These are phyloP conservation scores for Rhadina sibilatrix DNA, from an alignment of 2,113 vertebrate species.

Conservation along the genomic window DNA sequence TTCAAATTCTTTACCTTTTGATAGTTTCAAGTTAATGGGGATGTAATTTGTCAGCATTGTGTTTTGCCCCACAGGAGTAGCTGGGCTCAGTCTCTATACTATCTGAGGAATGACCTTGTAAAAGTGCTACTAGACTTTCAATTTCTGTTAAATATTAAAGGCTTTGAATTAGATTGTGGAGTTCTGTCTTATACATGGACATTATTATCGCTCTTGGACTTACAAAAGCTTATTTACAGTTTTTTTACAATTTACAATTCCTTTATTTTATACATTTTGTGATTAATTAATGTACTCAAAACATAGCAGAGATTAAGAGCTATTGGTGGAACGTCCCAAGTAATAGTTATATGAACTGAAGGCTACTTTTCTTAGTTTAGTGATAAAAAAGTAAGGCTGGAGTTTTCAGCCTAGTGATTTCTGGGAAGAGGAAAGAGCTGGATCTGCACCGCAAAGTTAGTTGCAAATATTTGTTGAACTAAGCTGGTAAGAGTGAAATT, in stretches of 20 bases:
- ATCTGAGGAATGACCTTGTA: not conserved
- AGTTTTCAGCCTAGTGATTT: not conserved
- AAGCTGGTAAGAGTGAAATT: not conserved
- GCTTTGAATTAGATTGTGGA: not conserved
- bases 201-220: not conserved
- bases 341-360: not conserved
- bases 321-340: not conserved
- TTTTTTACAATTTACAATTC: not conserved
- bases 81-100: not conserved
- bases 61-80: not conserved
- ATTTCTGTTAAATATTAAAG: not conserved
- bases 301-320: not conserved
- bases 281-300: not conserved
- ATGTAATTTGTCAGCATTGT: fast-evolving
- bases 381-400: not conserved
- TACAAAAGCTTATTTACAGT: not conserved
- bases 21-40: not conserved
- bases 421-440: not conserved
- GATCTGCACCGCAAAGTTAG: fast-evolving
- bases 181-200: not conserved
- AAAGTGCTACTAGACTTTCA: not conserved
- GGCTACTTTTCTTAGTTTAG: not conserved
- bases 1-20: not conserved
- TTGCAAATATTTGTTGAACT: not conserved
- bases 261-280: not conserved